Evolutionary conservation across 1,140 invertebrate genomes (phyloP).

Genomic region (Brachionus calyciflorus): DNA sequence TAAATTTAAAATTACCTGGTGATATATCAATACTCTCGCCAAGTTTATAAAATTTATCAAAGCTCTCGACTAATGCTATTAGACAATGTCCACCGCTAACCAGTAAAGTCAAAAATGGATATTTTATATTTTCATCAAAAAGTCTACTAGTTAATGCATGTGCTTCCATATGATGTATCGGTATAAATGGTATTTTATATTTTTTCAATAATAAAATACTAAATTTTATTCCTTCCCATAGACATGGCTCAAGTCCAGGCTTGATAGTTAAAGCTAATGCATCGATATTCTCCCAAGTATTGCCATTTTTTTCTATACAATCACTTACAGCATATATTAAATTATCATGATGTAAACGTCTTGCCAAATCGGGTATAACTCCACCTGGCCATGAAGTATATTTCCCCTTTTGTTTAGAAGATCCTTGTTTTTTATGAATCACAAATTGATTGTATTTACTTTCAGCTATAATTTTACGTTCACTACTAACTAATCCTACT

Average conservation of each 20-base stretch:
- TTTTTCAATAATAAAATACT: constrained; percentile 72
- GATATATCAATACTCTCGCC: constrained; percentile 77
- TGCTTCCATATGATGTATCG: constrained; percentile 97
- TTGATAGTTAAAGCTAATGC: constrained; percentile 85
- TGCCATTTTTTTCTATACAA: constrained; percentile 36
- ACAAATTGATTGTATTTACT: constrained; percentile 59
- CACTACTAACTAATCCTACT: constrained; percentile 74
- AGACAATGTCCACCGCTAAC: constrained; percentile 84
- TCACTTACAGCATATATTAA: constrained; percentile 73
- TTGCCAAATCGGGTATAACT: constrained; percentile 80
- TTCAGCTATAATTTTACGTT: constrained; percentile 74
- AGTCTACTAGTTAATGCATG: constrained; percentile 68
- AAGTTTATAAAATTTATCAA: constrained; percentile 75
- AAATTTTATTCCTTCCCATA: constrained; percentile 78
- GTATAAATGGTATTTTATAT: constrained; percentile 71
- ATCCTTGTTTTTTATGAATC: constrained; percentile 53
- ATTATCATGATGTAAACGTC: constrained; percentile 73
- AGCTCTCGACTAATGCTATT: constrained; percentile 71
- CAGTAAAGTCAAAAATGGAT: constrained; percentile 83
- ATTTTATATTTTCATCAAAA: constrained; percentile 66
- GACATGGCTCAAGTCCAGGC: constrained; percentile 77
- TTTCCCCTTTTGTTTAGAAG: constrained; percentile 48
- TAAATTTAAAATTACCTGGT: constrained; percentile 68
- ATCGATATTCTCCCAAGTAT: constrained; percentile 59
- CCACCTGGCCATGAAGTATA: constrained; percentile 73